Evolutionary conservation across 2,113 vertebrate species (phyloP), one percentile per base, ranked within the genome.

Genomic region (Camelus dromedarius): DNA sequence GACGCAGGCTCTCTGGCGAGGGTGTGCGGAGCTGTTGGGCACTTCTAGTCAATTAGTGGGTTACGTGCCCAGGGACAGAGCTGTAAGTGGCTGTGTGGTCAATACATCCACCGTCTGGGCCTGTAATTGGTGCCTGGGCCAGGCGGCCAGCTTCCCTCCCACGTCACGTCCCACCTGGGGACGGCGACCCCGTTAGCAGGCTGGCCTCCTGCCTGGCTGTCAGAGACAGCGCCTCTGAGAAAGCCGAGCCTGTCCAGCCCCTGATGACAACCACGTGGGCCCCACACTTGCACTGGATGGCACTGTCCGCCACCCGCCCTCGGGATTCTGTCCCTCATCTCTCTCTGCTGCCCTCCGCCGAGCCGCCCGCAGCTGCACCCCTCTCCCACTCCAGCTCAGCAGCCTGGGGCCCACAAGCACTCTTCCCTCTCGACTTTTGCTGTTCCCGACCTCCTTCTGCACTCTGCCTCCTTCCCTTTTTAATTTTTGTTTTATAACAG

Each of bases 61-160:
- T 18, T 28, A 7, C 0, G 4, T 26, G 82, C 70, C 84, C 75
- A 35, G 81, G 77, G 76, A 90, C 5, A 46, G 85, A 82, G 69
- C 35, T 38, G 76, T n/a, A 5, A 38, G 80, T 18, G 58, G 30
- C 9, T 0, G 14, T 18, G 62, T 11, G 4, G 60, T 62, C 30
- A 16, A 42, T 3, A 28, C 1, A 32, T 4, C 77, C 0, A 1
- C n/a, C 0, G 0, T 15, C 20, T 1, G 24, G 81, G 81, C 42
- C 9, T 2, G 2, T 52, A 14, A n/a, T 0, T 52, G 85, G 83
- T 1, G 16, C 64, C 11, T 8, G 77, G 86, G 72, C n/a, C 4
- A 0, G 56, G 80, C 0, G 0, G 52, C 2, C 14, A 0, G 10
- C 54, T 32, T 9, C 10, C 4, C 19, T 6, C 58, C 87, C 19